Percentiles rank a stretch among this genome's conserved stretches.
These are phyloP conservation scores for Dendrocincla tyrannina DNA, from an alignment of 2,797 vertebrate species.

Conservation along the genomic window DNA sequence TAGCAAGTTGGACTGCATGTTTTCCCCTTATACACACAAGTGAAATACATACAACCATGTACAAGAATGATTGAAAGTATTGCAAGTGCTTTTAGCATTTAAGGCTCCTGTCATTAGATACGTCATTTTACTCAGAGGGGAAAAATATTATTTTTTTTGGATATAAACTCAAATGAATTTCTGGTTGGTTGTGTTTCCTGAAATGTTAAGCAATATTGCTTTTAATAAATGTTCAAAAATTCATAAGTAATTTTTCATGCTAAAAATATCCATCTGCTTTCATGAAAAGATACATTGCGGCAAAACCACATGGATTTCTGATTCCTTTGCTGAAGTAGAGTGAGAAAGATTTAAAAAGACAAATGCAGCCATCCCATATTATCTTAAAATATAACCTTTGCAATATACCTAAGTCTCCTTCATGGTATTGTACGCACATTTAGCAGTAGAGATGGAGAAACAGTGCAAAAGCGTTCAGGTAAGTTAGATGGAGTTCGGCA, in stretches of 20 bases:
- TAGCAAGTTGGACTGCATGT: not conserved
- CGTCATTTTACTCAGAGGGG: not conserved
- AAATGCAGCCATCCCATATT: not conserved
- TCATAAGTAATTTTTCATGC: not conserved
- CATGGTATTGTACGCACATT: conserved; percentile 8
- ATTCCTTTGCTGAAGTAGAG: not conserved
- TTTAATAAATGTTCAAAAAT: conserved; percentile 58
- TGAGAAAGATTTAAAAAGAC: conserved; percentile 15
- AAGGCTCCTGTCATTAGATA: not conserved
- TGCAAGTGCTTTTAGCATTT: not conserved
- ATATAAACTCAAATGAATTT: not conserved
- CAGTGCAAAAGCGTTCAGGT: not conserved
- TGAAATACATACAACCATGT: not conserved
- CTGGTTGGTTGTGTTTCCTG: conserved; percentile 19
- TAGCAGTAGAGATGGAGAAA: conserved; percentile 10
- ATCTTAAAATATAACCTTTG: conserved; percentile 40
- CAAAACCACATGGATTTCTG: not conserved
- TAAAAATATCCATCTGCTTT: conserved; percentile 16
- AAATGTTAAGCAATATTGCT: not conserved
- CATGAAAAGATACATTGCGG: not conserved
- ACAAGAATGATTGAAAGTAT: not conserved
- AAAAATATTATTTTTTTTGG: not conserved
- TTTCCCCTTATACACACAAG: not conserved
- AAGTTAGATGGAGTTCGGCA: conserved; percentile 25
- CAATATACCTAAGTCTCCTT: conserved; percentile 45